A percentile compares a stretch with the other conserved stretches of the same genome.
Conservation (phyloP, 2,113 vertebrate species). For the Salvelinus sp. region DNA sequence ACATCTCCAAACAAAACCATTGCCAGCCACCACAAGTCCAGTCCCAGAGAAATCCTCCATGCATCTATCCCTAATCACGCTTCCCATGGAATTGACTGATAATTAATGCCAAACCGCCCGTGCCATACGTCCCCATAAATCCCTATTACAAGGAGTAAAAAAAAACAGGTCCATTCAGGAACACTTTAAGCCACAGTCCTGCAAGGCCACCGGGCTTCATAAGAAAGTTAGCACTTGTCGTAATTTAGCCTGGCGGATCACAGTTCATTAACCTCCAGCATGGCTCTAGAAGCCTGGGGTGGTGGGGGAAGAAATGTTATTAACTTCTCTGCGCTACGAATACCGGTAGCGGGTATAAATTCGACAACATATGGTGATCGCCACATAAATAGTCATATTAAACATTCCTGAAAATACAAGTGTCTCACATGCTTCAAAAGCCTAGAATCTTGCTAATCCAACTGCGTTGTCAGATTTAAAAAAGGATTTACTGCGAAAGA, state of each 20-base stretch:
- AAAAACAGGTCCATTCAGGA: constrained; percentile 55
- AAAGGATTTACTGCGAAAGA: no score
- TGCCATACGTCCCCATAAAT: constrained; percentile 59
- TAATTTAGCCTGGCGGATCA: constrained; percentile 61
- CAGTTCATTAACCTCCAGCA: constrained; percentile 65
- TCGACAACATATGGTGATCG: no score
- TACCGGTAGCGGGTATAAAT: no score
- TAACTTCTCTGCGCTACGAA: neutral
- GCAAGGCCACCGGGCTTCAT: constrained; percentile 47
- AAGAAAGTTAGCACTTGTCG: constrained; percentile 66
- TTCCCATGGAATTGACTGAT: constrained; percentile 44
- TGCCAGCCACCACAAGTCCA: no score
- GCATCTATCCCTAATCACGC: neutral
- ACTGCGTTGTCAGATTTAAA: no score
- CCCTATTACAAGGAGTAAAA: neutral
- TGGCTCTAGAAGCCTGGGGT: neutral
- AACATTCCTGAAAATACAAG: no score
- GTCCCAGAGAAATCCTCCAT: neutral
- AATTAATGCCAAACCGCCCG: constrained; percentile 52
- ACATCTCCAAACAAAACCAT: no score
- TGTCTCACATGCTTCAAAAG: no score
- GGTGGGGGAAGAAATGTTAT: constrained; percentile 14
- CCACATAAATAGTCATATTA: no score
- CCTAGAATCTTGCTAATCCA: no score
- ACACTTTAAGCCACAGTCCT: constrained; percentile 54